These are phyloP conservation scores for Prinia subflava DNA, from an alignment of 2,113 vertebrate genomes.

Conservation along the genomic window DNA sequence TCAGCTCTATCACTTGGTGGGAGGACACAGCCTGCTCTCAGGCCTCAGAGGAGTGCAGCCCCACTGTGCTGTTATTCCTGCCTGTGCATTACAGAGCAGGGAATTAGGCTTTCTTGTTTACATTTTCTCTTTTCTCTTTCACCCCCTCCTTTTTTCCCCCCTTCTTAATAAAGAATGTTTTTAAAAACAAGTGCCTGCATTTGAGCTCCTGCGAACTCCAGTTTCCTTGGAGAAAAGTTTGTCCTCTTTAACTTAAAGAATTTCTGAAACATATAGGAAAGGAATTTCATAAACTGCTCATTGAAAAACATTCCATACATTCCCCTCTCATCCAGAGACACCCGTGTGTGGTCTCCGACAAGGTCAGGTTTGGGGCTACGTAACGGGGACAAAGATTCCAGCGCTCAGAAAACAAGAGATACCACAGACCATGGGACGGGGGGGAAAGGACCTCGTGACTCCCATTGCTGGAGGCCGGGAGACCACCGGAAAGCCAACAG, in stretches of 20 bases:
- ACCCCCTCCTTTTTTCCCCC: neutral
- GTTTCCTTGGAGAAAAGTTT: constrained; percentile 64
- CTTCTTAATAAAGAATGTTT: constrained; percentile 52
- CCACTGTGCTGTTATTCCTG: constrained; percentile 10
- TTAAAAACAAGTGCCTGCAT: constrained; percentile 64
- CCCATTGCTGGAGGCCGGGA: constrained; percentile 16
- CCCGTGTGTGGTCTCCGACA: constrained; percentile 71
- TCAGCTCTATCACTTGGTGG: neutral
- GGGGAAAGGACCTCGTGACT: constrained; percentile 38
- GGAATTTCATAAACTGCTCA: constrained; percentile 73
- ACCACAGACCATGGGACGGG: neutral
- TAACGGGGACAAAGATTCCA: constrained; percentile 67
- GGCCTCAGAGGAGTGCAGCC: neutral
- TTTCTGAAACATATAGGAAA: constrained; percentile 70
- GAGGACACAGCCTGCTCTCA: neutral
- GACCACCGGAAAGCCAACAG: constrained; percentile 60
- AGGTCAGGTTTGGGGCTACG: constrained; percentile 65
- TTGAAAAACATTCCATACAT: constrained; percentile 75
- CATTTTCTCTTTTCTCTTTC: constrained; percentile 57
- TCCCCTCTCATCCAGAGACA: constrained; percentile 69
- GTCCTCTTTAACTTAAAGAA: constrained; percentile 61
- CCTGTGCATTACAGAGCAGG: neutral
- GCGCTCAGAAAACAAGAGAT: constrained; percentile 56
- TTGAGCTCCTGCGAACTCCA: constrained; percentile 18
- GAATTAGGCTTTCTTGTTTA: constrained; percentile 61